Percentiles rank a stretch among this genome's conserved stretches.
Conservation (phyloP, 2,888 invertebrate species). For the Yponomeuta cagnagella region DNA sequence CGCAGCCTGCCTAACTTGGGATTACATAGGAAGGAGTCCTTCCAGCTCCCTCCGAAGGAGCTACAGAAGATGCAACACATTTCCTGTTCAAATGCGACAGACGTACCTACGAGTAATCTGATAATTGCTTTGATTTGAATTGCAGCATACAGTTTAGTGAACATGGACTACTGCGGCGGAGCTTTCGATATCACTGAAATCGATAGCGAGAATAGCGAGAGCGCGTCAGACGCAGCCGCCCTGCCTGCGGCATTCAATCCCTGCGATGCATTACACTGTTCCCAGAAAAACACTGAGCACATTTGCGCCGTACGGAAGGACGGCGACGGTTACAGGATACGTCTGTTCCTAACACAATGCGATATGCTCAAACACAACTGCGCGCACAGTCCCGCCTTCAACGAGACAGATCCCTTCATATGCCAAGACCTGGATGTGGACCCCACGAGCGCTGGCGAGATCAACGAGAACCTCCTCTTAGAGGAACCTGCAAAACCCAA, state of each 20-base stretch:
- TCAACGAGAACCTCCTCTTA: neutral
- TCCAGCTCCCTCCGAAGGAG: too few species aligned
- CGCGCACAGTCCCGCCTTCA: slow-evolving; percentile 31
- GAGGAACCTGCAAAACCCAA: neutral
- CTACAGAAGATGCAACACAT: too few species aligned
- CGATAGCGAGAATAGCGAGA: neutral
- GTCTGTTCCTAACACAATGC: slow-evolving; percentile 45
- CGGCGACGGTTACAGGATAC: slow-evolving; percentile 42
- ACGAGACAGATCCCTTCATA: slow-evolving; percentile 37
- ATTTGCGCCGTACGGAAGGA: slow-evolving; percentile 46
- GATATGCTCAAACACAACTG: slow-evolving; percentile 45
- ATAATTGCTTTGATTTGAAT: neutral
- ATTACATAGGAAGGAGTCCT: too few species aligned
- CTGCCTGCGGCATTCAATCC: neutral
- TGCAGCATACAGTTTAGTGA: slow-evolving; percentile 39
- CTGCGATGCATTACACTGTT: neutral
- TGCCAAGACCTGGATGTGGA: slow-evolving; percentile 27
- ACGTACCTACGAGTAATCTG: too few species aligned
- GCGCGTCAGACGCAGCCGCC: neutral
- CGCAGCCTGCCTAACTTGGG: too few species aligned
- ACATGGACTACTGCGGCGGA: slow-evolving; percentile 38
- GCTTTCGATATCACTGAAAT: slow-evolving; percentile 20
- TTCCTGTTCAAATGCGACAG: too few species aligned
- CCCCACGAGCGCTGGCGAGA: neutral
- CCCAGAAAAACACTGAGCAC: neutral